Base-by-base conservation (phyloP, 2,113 vertebrate species). In the Neogobius melanostomus region DNA sequence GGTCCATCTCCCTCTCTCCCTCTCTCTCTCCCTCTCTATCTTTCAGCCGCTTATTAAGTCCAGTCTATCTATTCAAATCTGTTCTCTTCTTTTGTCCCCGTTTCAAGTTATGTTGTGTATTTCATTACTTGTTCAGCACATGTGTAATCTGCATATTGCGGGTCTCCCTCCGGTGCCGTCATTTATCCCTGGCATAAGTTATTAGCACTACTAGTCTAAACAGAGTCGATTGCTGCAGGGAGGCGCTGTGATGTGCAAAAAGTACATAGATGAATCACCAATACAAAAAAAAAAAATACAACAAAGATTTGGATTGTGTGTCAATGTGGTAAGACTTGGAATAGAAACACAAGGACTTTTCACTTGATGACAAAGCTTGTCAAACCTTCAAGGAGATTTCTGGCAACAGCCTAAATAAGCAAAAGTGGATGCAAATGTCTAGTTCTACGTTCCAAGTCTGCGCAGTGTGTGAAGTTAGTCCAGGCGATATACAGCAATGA, bases 101-200 rank as follows among this genome's bases (percentile, higher is more conserved):
- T 50, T 75, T 21, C 59, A 44, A 66, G 47, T 36, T 45, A 65
- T 8, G 6, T 50, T 45, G 10, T 42, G 12, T 72, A 45, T 73
- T 54, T 68, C 65, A 79, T 86, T 79, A 74, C 45, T 60, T 66
- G 72, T 71, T 59, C 17, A 9, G 69, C 45, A 56, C 53, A 56
- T 67, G 77, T 84, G 75, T 80, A 70, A 82, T 87, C 80, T 83
- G 28, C 61, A 61, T 63, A 64, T 64, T 79, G 76, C 12, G 15
- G 59, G 44, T 63, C 60, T 67, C 82, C 78, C 80, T 8, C 60
- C 67, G 85, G 72, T 61, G 36, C 65, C 52, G 21, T 64, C 69
- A 28, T 60, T 16, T 68, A 75, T 71, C 67, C 66, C 71, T 74
- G 80, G 74, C 78, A 74, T 80, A 78, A 49, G 82, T 88, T 82